phyloP scores from a whole-genome alignment of 2,797 vertebrate species.

The Xyrichtys novacula region DNA sequence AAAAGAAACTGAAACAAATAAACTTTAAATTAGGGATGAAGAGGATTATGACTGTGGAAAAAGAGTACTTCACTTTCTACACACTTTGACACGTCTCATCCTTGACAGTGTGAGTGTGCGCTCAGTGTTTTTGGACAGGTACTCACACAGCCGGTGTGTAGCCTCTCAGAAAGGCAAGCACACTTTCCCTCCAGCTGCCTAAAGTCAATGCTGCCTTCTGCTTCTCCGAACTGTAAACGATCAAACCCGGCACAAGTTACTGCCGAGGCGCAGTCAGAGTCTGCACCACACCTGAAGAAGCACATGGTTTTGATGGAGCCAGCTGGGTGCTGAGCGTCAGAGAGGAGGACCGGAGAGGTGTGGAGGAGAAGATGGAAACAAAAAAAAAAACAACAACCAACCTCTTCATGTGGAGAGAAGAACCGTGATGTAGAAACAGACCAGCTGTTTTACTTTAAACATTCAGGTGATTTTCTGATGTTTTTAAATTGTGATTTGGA shows the following conservation, averaged over 20 bases:
- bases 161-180: conserved; percentile 12
- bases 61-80: background rate
- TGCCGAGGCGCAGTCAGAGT: conserved; percentile 22
- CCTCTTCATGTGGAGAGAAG: conserved; percentile 13
- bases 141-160: background rate
- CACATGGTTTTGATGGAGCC: conserved; percentile 46
- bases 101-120: background rate
- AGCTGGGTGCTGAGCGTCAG: conserved; percentile 27
- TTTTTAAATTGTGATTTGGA: conserved; percentile 56
- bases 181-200: conserved; percentile 31
- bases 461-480: conserved; percentile 53
- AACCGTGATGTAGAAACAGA: conserved; percentile 31
- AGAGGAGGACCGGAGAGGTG: conserved; percentile 21
- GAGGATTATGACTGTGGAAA: conserved; percentile 5
- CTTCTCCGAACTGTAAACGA: conserved; percentile 31
- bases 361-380: background rate
- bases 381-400: background rate
- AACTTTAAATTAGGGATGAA: conserved; percentile 7
- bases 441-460: conserved; percentile 38
- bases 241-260: conserved; percentile 44
- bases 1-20: background rate
- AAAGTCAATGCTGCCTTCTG: conserved; percentile 26
- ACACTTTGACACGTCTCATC: conserved; percentile 14
- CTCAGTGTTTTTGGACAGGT: conserved; percentile 7
- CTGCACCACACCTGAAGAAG: conserved; percentile 31